Percentiles rank a stretch among this genome's conserved stretches.
phyloP scores from a whole-genome alignment of 2,113 vertebrate genomes.

The Pygoscelis antarcticus region DNA sequence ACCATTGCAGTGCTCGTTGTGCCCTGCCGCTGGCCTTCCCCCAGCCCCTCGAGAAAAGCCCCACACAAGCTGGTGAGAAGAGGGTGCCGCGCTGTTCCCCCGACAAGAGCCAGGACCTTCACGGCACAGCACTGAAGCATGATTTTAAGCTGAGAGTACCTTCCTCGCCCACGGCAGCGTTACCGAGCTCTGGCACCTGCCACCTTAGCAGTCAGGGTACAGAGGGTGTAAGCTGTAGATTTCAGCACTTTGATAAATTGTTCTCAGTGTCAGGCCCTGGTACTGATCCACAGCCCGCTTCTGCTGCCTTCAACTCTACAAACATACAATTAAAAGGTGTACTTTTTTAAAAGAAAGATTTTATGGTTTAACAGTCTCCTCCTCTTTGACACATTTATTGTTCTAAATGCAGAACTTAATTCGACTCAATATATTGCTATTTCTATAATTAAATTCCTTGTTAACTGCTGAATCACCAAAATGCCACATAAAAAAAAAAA shows the following conservation, averaged over 20 bases:
- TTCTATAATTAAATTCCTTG: not conserved
- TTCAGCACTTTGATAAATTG: not conserved
- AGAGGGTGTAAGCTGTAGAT: not conserved
- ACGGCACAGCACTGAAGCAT: not conserved
- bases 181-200: not conserved
- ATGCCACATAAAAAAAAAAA: not conserved
- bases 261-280: not conserved
- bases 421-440: not conserved
- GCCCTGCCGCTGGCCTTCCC: not conserved
- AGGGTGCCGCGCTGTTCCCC: accelerated
- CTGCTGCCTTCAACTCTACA: not conserved
- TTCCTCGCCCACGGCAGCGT: not conserved
- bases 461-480: not conserved
- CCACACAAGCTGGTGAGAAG: not conserved
- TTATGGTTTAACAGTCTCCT: not conserved
- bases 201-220: accelerated
- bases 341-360: not conserved
- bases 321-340: not conserved
- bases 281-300: not conserved
- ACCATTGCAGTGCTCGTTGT: accelerated
- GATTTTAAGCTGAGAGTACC: not conserved
- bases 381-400: not conserved
- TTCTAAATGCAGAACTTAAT: not conserved
- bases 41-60: not conserved
- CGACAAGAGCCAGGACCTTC: not conserved